These are phyloP conservation scores for Meiosimyza decipiens DNA, from an alignment of 2,888 invertebrate species.

Conservation along the genomic window DNA sequence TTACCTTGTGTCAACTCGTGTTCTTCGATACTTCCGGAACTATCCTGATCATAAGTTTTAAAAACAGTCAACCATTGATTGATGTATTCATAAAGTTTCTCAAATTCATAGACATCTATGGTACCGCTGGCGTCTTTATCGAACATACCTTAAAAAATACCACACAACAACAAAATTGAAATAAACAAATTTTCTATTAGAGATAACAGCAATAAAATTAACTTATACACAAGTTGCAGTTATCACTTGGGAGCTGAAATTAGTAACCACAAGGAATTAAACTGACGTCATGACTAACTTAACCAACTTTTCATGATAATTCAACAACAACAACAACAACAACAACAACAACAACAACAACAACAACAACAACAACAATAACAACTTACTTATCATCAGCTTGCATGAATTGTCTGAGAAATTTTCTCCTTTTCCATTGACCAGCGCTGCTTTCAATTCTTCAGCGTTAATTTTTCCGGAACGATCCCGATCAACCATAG, in stretches of 20 bases:
- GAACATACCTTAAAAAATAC: constrained; percentile 78
- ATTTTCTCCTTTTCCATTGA: constrained; percentile 84
- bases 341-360: too few species aligned
- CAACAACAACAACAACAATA: too few species aligned
- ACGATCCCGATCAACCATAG: constrained; percentile 82
- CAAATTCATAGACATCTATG: constrained; percentile 86
- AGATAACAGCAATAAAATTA: constrained; percentile 31
- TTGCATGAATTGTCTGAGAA: constrained; percentile 82
- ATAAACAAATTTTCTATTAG: background rate
- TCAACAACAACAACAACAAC: too few species aligned
- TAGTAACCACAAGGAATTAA: background rate
- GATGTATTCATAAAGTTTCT: constrained; percentile 86
- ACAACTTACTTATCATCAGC: constrained; percentile 77
- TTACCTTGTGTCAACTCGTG: constrained; percentile 80
- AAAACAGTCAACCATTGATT: constrained; percentile 91
- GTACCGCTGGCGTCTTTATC: constrained; percentile 86
- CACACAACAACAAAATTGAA: constrained; percentile 12
- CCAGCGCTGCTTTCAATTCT: constrained; percentile 83
- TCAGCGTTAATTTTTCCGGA: constrained; percentile 83
- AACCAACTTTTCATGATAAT: background rate
- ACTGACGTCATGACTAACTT: constrained; percentile 5
- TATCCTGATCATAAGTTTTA: constrained; percentile 85
- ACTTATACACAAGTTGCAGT: constrained; percentile 38
- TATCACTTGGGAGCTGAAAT: constrained; percentile 37
- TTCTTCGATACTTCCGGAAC: constrained; percentile 86